A percentile compares a stretch with the other conserved stretches of the same genome.
Evolutionary conservation across 1,140 invertebrate genomes (phyloP).

Genomic region (Drosophila prosaltans): DNA sequence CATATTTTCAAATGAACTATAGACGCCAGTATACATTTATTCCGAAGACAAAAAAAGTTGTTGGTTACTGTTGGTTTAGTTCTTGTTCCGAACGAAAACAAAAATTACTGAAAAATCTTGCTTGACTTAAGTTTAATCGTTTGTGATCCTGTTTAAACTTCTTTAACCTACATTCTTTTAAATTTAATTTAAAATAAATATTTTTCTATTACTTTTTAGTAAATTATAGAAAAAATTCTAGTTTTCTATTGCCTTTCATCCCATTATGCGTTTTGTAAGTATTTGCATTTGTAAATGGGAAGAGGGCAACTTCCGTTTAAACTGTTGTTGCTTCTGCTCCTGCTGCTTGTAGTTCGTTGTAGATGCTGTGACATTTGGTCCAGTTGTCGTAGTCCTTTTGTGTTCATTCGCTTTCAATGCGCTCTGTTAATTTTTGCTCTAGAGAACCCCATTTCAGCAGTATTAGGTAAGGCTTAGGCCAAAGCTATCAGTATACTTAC

Average conservation of each 20-base stretch:
- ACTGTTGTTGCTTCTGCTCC: constrained; percentile 27
- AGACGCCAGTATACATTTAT: too few species aligned
- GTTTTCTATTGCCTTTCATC: not conserved
- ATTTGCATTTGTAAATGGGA: constrained; percentile 56
- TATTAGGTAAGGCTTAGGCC: constrained; percentile 52
- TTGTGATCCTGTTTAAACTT: too few species aligned
- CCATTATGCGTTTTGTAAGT: constrained; percentile 30
- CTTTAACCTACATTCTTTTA: too few species aligned
- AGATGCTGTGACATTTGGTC: constrained; percentile 61
- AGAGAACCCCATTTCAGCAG: constrained; percentile 36
- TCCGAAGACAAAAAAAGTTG: too few species aligned
- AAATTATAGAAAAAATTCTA: not conserved
- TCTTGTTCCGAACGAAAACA: too few species aligned
- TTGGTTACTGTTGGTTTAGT: too few species aligned
- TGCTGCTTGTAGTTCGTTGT: constrained; percentile 11
- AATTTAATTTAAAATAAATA: not conserved
- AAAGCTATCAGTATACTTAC: constrained; percentile 51
- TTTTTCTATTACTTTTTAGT: not conserved
- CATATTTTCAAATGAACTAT: too few species aligned
- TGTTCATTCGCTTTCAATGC: constrained; percentile 66
- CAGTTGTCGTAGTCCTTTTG: constrained; percentile 52
- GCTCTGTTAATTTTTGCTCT: constrained; percentile 77
- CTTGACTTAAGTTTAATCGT: too few species aligned
- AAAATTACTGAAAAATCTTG: too few species aligned
- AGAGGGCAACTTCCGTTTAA: constrained; percentile 45